Base-by-base conservation (phyloP, 2,888 invertebrate species). In the Dioctria linearis region DNA sequence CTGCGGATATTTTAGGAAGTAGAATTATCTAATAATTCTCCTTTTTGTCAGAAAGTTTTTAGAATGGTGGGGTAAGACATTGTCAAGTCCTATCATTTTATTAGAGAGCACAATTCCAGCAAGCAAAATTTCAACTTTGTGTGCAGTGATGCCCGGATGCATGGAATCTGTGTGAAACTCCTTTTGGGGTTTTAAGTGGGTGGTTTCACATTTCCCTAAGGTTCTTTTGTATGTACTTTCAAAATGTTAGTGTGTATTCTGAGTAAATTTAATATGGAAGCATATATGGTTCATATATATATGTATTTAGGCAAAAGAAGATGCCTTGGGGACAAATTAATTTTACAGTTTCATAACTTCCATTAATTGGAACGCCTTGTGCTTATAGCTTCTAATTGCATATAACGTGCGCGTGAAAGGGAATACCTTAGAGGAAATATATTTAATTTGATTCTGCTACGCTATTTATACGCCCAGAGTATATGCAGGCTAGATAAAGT, bases 241-340 rank as follows among this genome's bases (percentile, higher is more conserved):
- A 25, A 25, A 6, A 5, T 66, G 66, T n/a, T 66, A 42, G 66
- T 66, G 66, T 66, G n/a, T n/a, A 25, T 42, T 40, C 13, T 11
- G 5, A n/a, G 43, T 42, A 42, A 5, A 40, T 42, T 42, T 66
- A 5, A 42, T 39, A 39, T 4, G 46, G 5, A 46, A 46, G 46
- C 8, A 46, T 61, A 61, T 61, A 37, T 37, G 4, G 5, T 63
- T 2, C 2, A 13, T n/a, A 3, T 25, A 25, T 25, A 25, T 25
- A 25, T 5, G 13, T 25, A 13, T 6, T 59, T n/a, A 8, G 11
- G 11, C 6, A n/a, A n/a, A 66, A 42, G 66, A 40, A 40, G 42
- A 40, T 66, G 43, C 43, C 66, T 42, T 66, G 37, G 42, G 66
- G 66, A 39, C 40, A 66, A 66, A 66, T 66, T 66, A 66, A 42